Conservation (phyloP, 2,113 vertebrate genomes). For the Prinia subflava region DNA sequence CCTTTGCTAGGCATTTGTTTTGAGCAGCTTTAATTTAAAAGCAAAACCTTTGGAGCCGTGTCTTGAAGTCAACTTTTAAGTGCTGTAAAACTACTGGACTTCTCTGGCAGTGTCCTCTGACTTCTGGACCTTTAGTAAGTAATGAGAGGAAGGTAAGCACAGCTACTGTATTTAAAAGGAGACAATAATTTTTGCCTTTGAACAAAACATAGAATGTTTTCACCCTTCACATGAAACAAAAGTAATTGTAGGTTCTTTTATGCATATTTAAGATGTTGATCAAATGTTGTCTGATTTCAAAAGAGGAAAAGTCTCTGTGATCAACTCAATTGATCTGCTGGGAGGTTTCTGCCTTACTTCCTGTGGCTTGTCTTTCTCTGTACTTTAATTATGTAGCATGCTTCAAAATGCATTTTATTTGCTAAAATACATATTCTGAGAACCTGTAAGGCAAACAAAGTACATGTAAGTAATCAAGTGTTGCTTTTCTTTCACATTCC, state of each 20-base stretch:
- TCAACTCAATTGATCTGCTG: background rate
- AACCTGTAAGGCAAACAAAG: background rate
- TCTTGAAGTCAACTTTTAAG: background rate
- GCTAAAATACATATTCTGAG: background rate
- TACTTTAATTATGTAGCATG: background rate
- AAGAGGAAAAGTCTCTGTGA: background rate
- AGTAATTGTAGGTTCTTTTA: background rate
- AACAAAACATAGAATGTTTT: background rate
- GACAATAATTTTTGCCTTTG: background rate
- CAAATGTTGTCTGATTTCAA: background rate
- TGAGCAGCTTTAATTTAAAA: background rate
- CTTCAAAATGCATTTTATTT: background rate
- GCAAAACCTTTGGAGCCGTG: background rate
- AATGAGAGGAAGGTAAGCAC: slow-evolving; percentile 50
- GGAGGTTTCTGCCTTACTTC: background rate
- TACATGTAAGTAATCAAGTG: background rate
- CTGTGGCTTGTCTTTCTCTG: background rate
- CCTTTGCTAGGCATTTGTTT: background rate
- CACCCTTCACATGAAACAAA: background rate
- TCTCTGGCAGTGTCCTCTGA: background rate
- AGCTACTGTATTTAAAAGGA: background rate
- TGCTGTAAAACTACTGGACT: background rate
- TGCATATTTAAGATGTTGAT: background rate
- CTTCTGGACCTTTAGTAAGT: background rate
- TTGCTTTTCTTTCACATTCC: background rate